Evolutionary conservation across 2,113 vertebrate genomes (phyloP), one percentile per base, ranked within the genome.

Genomic region (Odocoileus virginianus): DNA sequence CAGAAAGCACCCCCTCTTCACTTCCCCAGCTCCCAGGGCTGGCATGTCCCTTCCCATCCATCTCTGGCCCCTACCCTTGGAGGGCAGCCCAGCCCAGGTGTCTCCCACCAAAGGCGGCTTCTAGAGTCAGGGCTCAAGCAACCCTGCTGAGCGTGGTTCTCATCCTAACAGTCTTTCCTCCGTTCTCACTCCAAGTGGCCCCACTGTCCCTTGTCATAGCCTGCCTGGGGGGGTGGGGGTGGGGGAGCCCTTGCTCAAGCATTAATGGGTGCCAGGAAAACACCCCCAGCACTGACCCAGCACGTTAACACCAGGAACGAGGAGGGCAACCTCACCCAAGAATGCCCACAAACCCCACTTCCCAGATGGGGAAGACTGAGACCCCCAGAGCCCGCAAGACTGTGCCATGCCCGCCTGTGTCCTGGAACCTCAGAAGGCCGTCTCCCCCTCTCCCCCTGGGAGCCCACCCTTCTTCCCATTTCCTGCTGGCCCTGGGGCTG

Each of bases 61-160:
- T 45, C 82, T 87, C 76, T 85, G 76, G 30, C 54, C 12, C 13
- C 85, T 55, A 15, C 27, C 9, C 50, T n/a, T 13, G 12, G 90
- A 94, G 40, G 81, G 55, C 40, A 76, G 87, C 87, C 27, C 13
- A 64, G 96, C 33, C 36, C 57, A 5, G 33, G 28, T 2, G 10
- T 19, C 6, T 19, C n/a, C 33, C 54, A 19, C 12, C n/a, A 15
- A 76, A 36, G 36, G 45, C 0, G 11, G 71, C 87, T n/a, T 86
- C 98, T 97, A 95, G 97, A 98, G 98, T 97, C 98, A 98, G 98
- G 82, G 97, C 97, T 97, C 98, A 95, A 97, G 93, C 61, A 97
- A 95, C 98, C 96, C 94, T 96, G 96, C 5, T 17, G 86, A 95
- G 98, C 87, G 27, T 94, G 97, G 97, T 95, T 94, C 94, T 98